A percentile compares a stretch with the other conserved stretches of the same genome.
These are phyloP conservation scores for Montipora efflorescens DNA, from an alignment of 64 coral and sea anemone species.

Conservation along the genomic window DNA sequence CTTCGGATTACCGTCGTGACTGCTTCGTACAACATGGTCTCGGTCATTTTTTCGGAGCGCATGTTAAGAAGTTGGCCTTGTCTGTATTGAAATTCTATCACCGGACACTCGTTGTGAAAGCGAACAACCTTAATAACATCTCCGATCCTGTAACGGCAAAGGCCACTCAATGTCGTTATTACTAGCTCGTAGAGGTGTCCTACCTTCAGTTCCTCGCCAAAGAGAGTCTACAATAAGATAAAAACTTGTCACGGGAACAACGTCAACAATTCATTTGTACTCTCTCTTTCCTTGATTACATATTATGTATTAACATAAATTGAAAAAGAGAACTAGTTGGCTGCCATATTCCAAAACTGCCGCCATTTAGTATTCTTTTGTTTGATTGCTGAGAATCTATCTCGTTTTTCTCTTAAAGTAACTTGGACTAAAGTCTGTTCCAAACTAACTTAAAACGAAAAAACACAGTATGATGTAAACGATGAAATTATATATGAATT, in stretches of 20 bases:
- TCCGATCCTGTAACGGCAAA: slow-evolving; percentile 73
- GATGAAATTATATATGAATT: too few relatives aligned
- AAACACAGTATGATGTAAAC: too few relatives aligned
- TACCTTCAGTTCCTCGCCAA: slow-evolving; percentile 51
- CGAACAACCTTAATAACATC: slow-evolving; percentile 63
- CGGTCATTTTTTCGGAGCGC: slow-evolving; percentile 71
- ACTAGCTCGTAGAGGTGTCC: slow-evolving; percentile 48
- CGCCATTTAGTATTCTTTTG: too few relatives aligned
- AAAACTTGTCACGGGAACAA: neutral
- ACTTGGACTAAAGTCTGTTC: too few relatives aligned
- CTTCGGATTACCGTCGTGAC: slow-evolving; percentile 14
- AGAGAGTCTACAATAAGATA: slow-evolving; percentile 30
- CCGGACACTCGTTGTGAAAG: slow-evolving; percentile 60
- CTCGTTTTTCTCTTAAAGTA: too few relatives aligned
- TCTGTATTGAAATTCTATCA: slow-evolving; percentile 64
- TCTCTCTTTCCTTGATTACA: too few relatives aligned
- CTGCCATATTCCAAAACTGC: too few relatives aligned
- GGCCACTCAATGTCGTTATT: slow-evolving; percentile 56
- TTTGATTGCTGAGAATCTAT: too few relatives aligned
- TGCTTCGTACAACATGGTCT: slow-evolving; percentile 61
- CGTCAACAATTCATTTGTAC: too few relatives aligned
- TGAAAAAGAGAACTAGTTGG: too few relatives aligned
- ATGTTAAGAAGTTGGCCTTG: slow-evolving; percentile 69
- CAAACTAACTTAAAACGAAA: too few relatives aligned
- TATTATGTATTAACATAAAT: too few relatives aligned